Evolutionary conservation across 1,140 invertebrate genomes (phyloP).

Genomic region (Habropoda laboriosa): DNA sequence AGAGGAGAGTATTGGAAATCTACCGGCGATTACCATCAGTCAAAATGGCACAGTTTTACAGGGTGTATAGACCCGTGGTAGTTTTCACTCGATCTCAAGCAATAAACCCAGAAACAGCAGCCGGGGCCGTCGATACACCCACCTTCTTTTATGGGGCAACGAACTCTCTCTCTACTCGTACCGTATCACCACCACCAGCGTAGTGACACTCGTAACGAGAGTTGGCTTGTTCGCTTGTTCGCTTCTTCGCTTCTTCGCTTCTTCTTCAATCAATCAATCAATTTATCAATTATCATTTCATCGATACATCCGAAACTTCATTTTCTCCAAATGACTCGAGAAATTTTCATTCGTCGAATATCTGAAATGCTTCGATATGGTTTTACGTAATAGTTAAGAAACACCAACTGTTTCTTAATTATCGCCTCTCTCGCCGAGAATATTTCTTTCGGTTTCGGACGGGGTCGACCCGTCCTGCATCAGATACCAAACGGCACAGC

Average conservation of each 20-base stretch:
- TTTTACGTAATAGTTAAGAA: slow-evolving; percentile 50
- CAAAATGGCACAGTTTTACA: slow-evolving; percentile 7
- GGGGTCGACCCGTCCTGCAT: slow-evolving; percentile 19
- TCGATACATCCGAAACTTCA: background rate
- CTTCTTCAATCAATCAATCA: background rate
- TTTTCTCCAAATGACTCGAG: background rate
- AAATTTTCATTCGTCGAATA: slow-evolving; percentile 3
- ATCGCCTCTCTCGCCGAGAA: slow-evolving; percentile 29
- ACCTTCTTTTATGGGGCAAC: slow-evolving; percentile 77
- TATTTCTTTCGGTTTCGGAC: slow-evolving; percentile 19
- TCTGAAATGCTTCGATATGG: slow-evolving; percentile 7
- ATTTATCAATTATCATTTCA: background rate
- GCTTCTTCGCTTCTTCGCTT: background rate
- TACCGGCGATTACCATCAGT: background rate
- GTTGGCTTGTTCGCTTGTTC: too few species aligned
- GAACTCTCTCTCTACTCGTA: slow-evolving; percentile 71
- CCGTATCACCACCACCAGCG: slow-evolving; percentile 13
- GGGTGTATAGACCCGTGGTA: slow-evolving; percentile 37
- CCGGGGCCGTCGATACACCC: slow-evolving; percentile 58
- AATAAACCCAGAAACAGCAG: slow-evolving; percentile 74
- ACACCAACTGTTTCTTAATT: slow-evolving; percentile 39
- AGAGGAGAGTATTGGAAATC: too few species aligned
- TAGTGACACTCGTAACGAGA: slow-evolving; percentile 33
- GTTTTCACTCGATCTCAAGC: slow-evolving; percentile 50
- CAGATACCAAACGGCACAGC: slow-evolving; percentile 35